Evolutionary conservation across 92 coral and sea anemone genomes (phyloP), one percentile per base, ranked within the genome.

Genomic region (Plumapathes pennacea): DNA sequence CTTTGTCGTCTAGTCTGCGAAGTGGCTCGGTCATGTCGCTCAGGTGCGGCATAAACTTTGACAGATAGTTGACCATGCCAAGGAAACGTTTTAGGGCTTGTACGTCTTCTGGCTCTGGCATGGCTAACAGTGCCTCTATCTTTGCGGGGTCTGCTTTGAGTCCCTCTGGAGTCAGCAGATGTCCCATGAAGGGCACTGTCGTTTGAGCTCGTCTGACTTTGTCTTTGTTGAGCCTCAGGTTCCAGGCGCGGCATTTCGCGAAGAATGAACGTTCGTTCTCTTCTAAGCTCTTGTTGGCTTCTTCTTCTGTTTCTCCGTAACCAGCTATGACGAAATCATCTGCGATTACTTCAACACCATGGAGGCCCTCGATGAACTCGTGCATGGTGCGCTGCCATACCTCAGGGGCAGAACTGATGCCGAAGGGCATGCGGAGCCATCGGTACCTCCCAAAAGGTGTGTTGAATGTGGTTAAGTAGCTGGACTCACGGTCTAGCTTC

Each of bases 271-370:
- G 71, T 54, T 79, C 75, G 59, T 79, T 55, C 46, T 60, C 54
- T 32, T 71, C 75, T 7, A 71, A 64, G 30, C 69, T 71, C 47
- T 64, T 41, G 74, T 55, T 64, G 33, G 57, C 80, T 34, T 64
- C 75, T 25, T 63, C 44, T 32, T 80, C 81, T 4, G 53, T 79
- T 40, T 56, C 54, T 38, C 80, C 85, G 42, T 62, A 79, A 37
- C 80, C 74, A 22, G 85, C 78, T 38, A 78, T 54, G 36, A 78
- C 60, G 67, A 70, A 70, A 57, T 79, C 80, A 23, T 78, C 78
- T 49, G 74, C 74, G 30, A 64, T 57, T 36, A 75, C 74, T 64
- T 64, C 82, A 38, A 75, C 82, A 9, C 82, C 74, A n/a, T n/a
- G n/a, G n/a, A n/a, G n/a, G n/a, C n/a, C n/a, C n/a, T n/a, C n/a